These are phyloP conservation scores for Microctonus brassicae DNA, from an alignment of 2,888 invertebrate genomes.

Conservation along the genomic window DNA sequence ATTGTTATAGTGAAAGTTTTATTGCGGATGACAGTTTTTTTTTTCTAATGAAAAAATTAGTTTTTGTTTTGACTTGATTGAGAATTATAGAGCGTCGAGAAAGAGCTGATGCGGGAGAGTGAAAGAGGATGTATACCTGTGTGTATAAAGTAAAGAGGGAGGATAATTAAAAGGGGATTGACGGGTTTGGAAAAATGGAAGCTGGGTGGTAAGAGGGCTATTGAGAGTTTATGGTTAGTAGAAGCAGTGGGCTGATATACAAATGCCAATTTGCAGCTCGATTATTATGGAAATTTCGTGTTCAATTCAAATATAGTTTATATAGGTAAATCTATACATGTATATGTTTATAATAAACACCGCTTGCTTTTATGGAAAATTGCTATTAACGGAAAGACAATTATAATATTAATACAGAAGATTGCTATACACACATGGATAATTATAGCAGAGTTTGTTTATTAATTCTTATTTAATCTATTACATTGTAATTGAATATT, in stretches of 20 bases:
- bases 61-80: neutral
- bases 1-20: no score
- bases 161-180: neutral
- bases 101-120: neutral
- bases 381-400: neutral
- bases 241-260: neutral
- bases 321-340: neutral
- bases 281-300: conserved; percentile 24
- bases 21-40: no score
- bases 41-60: neutral
- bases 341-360: neutral
- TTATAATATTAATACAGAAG: neutral
- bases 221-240: conserved; percentile 8
- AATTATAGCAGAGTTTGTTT: neutral
- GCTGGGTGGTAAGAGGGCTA: neutral
- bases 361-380: neutral
- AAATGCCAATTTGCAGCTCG: conserved; percentile 24
- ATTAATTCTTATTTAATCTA: neutral
- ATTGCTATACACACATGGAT: neutral
- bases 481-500: no score
- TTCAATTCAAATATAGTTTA: neutral
- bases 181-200: neutral
- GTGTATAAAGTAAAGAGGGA: neutral
- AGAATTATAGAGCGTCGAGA: neutral
- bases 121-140: no score